Base-by-base conservation (phyloP, 2,888 invertebrate species). In the Helleia helle region DNA sequence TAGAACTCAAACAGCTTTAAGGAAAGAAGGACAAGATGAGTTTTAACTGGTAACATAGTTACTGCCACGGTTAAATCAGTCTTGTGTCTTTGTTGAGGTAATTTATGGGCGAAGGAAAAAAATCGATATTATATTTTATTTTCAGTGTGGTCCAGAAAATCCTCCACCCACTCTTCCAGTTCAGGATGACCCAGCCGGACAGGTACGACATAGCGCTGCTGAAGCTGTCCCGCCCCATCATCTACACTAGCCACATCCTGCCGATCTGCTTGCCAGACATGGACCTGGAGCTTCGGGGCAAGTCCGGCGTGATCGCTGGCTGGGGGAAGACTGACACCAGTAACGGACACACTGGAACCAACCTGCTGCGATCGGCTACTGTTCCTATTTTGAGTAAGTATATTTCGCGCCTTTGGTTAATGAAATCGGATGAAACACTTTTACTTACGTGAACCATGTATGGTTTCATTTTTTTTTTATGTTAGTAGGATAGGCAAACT, bases 291-390 rank as follows among this genome's bases (percentile, higher is more conserved):
- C 39, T 83, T 1, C 38, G 75, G 1, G 84, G 84, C 0, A 66
- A 71, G 40, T 61, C 71, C 0, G 85, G 81, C 0, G 75, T 85
- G 1, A 93, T 94, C 0, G 93, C 94, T 0, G 94, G 94, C 0
- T 94, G 94, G 94, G 94, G 94, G 1, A 94, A 94, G 69, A 92
- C 93, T 1, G 91, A 92, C 48, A 86, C 90, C 0, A 89, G 88
- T 29, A 87, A 86, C 44, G 89, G 91, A 0, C 91, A 93, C 49
- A 91, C 92, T 8, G 94, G 94, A 4, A 94, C 94, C 0, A 93
- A 94, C 58, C 80, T 93, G 49, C 75, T 94, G 46, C 88, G 93
- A 56, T 93, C 93, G 45, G 94, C 93, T 0, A 88, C 88, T 22
- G 94, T 94, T 29, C 94, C 94, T 37, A 93, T 94, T 55, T 84